Conservation (phyloP, 2,888 invertebrate genomes). For the Drosophila nr. fundita region DNA sequence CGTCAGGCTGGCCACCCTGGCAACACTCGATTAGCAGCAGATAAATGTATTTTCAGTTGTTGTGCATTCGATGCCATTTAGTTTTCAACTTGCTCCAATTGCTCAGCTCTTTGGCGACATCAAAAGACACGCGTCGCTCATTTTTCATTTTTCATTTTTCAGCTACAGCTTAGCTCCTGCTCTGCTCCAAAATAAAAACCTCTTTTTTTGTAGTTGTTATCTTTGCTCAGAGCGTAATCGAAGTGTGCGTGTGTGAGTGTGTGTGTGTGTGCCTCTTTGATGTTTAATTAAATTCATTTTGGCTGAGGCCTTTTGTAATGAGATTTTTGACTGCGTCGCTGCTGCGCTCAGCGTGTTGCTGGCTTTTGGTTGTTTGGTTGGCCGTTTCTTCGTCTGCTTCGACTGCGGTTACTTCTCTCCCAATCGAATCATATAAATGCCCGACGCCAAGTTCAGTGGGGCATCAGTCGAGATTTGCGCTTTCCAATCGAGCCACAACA, state of each 20-base stretch:
- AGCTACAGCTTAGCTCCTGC: conserved; percentile 34
- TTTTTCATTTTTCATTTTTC: not conserved
- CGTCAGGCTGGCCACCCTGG: conserved; percentile 37
- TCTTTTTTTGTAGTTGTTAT: conserved; percentile 12
- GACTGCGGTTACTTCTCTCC: conserved; percentile 20
- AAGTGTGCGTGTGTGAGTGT: not conserved
- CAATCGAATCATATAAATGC: conserved; percentile 78
- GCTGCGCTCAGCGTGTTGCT: conserved; percentile 52
- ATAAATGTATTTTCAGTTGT: conserved; percentile 50
- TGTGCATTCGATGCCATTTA: conserved; percentile 21
- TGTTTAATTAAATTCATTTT: conserved; percentile 81
- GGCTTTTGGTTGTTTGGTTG: conserved; percentile 33
- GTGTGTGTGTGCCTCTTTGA: conserved; percentile 58
- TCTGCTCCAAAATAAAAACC: conserved; percentile 24
- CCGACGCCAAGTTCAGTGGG: conserved; percentile 46
- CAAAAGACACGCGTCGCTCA: conserved; percentile 42
- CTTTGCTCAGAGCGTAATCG: not conserved
- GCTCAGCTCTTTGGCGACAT: conserved; percentile 55
- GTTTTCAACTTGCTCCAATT: conserved; percentile 59
- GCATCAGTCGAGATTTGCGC: conserved; percentile 76
- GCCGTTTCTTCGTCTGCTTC: conserved; percentile 33
- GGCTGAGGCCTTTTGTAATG: conserved; percentile 78
- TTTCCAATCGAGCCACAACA: conserved; percentile 58
- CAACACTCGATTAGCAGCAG: conserved; percentile 49
- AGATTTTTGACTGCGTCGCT: conserved; percentile 62